Conservation (phyloP, 2,888 invertebrate species). For the Abscondita cerata region DNA sequence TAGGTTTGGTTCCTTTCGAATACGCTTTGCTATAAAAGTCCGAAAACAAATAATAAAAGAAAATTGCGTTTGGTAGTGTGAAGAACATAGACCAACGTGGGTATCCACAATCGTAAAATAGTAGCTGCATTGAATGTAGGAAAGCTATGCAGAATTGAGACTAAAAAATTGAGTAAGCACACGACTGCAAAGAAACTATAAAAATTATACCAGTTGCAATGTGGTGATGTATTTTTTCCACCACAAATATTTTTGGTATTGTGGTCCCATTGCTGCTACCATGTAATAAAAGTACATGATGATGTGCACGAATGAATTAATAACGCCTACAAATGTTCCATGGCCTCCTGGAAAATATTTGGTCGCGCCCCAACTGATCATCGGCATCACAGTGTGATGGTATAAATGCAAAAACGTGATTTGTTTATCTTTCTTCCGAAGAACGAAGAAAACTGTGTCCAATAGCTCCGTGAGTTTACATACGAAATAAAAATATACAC, state of each 20-base stretch:
- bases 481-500: slow-evolving; percentile 85
- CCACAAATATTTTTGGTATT: slow-evolving; percentile 73
- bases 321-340: slow-evolving; percentile 71
- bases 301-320: slow-evolving; percentile 80
- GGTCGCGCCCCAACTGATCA: slow-evolving; percentile 91
- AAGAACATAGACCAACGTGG: slow-evolving; percentile 83
- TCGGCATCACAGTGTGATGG: slow-evolving; percentile 95
- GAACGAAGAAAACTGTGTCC: slow-evolving; percentile 92
- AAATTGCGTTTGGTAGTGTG: slow-evolving; percentile 87
- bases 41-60: slow-evolving; percentile 92
- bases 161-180: slow-evolving; percentile 60
- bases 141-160: slow-evolving; percentile 90
- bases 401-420: slow-evolving; percentile 90
- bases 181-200: no score
- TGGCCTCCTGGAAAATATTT: slow-evolving; percentile 83
- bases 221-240: slow-evolving; percentile 87
- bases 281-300: slow-evolving; percentile 86
- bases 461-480: slow-evolving; percentile 90
- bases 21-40: slow-evolving; percentile 90
- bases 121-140: slow-evolving; percentile 82
- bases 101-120: slow-evolving; percentile 88
- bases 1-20: slow-evolving; percentile 21
- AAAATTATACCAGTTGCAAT: slow-evolving; percentile 72
- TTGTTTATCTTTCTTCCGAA: slow-evolving; percentile 90
- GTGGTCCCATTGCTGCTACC: slow-evolving; percentile 76